Conservation (phyloP, 2,888 invertebrate species). For the Venustoraphidia nigricollis region DNA sequence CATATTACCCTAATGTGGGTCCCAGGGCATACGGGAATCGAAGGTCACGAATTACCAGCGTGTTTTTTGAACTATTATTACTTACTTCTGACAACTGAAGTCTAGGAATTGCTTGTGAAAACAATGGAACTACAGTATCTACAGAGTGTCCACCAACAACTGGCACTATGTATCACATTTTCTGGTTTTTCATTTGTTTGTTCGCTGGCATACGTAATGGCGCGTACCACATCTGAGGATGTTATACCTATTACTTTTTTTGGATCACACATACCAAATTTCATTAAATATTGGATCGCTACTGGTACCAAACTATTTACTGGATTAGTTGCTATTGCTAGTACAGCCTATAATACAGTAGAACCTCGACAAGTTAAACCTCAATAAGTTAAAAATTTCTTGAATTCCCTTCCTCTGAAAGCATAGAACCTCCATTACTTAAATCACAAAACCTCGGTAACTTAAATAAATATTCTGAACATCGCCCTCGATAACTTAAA, state of each 20-base stretch:
- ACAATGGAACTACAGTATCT: conserved; percentile 58
- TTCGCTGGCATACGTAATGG: conserved; percentile 59
- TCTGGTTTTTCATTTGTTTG: conserved; percentile 44
- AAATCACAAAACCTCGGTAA: too few relatives aligned
- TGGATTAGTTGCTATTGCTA: conserved; percentile 32
- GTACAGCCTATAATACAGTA: conserved; percentile 24
- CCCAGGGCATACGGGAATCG: too few relatives aligned
- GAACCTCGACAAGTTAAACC: too few relatives aligned
- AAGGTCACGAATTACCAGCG: too few relatives aligned
- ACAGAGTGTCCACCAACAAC: conserved; percentile 65
- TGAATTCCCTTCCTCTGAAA: too few relatives aligned
- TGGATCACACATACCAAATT: conserved; percentile 42
- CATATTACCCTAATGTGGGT: too few relatives aligned
- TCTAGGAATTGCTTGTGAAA: conserved; percentile 48
- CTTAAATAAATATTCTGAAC: too few relatives aligned
- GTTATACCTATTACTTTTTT: conserved; percentile 58
- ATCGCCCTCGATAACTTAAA: too few relatives aligned
- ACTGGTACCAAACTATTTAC: conserved; percentile 58
- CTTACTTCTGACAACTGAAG: conserved; percentile 21
- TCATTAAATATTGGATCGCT: conserved; percentile 42
- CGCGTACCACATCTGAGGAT: conserved; percentile 52
- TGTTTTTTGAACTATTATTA: too few relatives aligned
- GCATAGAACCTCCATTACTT: too few relatives aligned
- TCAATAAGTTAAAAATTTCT: too few relatives aligned
- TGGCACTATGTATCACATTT: conserved; percentile 52